These are phyloP conservation scores for Chondrilla cf. caribensis DNA, from an alignment of 37 sponge, comb jelly and placozoan species.

Conservation along the genomic window DNA sequence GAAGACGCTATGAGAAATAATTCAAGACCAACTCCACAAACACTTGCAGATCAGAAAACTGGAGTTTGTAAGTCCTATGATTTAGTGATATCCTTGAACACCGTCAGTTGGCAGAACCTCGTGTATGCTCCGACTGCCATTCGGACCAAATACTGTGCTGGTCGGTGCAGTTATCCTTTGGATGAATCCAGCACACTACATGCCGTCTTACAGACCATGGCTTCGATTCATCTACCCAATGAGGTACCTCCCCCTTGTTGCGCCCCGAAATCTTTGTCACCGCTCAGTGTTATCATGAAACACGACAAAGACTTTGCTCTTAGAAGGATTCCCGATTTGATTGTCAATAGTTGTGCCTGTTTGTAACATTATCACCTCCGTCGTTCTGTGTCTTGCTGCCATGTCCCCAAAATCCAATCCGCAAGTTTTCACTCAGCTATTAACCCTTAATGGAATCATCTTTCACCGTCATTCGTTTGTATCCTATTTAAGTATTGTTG, in stretches of 20 bases:
- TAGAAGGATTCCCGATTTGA: neutral
- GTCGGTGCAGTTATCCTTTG: constrained; percentile 37
- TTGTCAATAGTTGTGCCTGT: constrained; percentile 16
- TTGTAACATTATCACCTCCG: neutral
- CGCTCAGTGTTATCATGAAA: neutral
- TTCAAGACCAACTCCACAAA: too few species aligned
- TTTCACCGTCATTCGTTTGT: too few species aligned
- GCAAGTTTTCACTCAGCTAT: too few species aligned
- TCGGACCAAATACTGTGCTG: constrained; percentile 59
- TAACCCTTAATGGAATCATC: too few species aligned
- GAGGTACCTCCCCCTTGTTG: constrained; percentile 14
- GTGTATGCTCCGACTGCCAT: constrained; percentile 6
- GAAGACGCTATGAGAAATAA: too few species aligned
- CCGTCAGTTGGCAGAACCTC: constrained; percentile 22
- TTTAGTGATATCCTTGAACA: too few species aligned
- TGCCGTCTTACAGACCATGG: constrained; percentile 38
- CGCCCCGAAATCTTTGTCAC: neutral
- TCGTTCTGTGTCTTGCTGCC: too few species aligned
- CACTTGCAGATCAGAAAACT: too few species aligned
- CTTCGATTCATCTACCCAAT: neutral
- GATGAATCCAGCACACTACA: constrained; percentile 22
- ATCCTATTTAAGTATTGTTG: too few species aligned
- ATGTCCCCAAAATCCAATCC: too few species aligned
- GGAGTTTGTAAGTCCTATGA: too few species aligned
- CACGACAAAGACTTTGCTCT: neutral